Base-by-base conservation (phyloP, 2,113 vertebrate genomes). In the Callochromis pleurospilus region DNA sequence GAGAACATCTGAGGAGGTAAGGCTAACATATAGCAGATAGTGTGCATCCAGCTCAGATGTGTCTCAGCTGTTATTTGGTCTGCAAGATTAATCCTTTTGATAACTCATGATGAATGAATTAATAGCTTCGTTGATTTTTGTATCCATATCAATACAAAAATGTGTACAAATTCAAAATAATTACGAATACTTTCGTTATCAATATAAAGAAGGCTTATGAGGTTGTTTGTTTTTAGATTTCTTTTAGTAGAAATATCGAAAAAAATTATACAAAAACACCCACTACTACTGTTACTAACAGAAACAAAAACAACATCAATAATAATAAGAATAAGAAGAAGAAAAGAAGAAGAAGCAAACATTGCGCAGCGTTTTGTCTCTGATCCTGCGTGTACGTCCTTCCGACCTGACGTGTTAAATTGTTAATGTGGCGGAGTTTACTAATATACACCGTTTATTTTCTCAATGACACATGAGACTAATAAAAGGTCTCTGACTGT, bases 71-170 rank as follows among this genome's bases (percentile, higher is more conserved):
- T 42, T 15, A 7, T 24, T 70, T 42, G 5, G 7, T 24, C 38
- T 40, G 65, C 38, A 70, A 70, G 65, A 15, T 24, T 9, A 42
- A 42, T 0, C 2, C n/a, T 6, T 42, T 24, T 42, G 12, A 24
- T 36, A 65, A 36, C 31, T 65, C 60, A n/a, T 4, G 6, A 65
- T 36, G 6, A 65, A 36, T 36, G 0, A n/a, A n/a, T 26, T 70
- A 6, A 4, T 26, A 0, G n/a, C 2, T 3, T 70, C 0, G 12
- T 24, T 70, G 7, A 2, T 42, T 42, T 9, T 42, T 70, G 1
- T 15, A 26, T 70, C 65, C 13, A 24, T 6, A 42, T 1, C 31
- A 65, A 65, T 38, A 38, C 3, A 70, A 26, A 42, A 3, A 70
- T 70, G 7, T 4, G 2, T 3, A 15, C 5, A 10, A 70, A 70